Evolutionary conservation across 35 echinoderm and acorn worm species (phyloP).

Genomic region (Stichopus chloronotus): DNA sequence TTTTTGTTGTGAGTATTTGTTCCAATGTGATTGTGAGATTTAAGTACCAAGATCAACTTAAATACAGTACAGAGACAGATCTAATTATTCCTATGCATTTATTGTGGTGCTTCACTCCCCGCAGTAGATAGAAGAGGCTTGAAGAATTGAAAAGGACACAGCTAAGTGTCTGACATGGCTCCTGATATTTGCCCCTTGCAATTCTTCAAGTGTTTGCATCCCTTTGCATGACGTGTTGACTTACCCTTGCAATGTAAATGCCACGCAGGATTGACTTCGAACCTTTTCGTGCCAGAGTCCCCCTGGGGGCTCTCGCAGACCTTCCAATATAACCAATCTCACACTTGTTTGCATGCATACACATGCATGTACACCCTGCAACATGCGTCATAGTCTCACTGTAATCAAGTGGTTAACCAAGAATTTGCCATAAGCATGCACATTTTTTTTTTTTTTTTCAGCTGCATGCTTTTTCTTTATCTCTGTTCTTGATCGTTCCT

Average conservation of each 20-base stretch:
- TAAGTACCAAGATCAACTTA: too few species aligned
- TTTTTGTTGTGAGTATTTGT: too few species aligned
- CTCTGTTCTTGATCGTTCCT: neutral
- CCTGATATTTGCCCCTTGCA: neutral
- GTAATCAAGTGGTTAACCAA: slow-evolving; percentile 22
- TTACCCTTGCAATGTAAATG: slow-evolving; percentile 26
- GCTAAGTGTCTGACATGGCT: neutral
- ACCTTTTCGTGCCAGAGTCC: slow-evolving; percentile 14
- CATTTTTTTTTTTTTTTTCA: neutral
- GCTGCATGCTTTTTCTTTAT: neutral
- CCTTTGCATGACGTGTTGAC: slow-evolving; percentile 37
- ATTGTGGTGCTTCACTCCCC: too few species aligned
- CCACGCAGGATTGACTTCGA: slow-evolving; percentile 14
- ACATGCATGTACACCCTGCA: slow-evolving; percentile 33
- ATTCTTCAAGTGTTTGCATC: slow-evolving; percentile 15
- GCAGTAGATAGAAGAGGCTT: too few species aligned
- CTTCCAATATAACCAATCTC: neutral
- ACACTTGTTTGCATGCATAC: slow-evolving; percentile 23
- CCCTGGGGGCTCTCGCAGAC: neutral
- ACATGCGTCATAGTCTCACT: slow-evolving; percentile 6
- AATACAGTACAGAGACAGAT: too few species aligned
- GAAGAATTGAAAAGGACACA: neutral
- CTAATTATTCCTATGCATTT: too few species aligned
- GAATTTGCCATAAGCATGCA: neutral
- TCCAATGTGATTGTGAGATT: too few species aligned